phyloP scores from a whole-genome alignment of 2,888 invertebrate genomes.

The Lycia hirtaria region DNA sequence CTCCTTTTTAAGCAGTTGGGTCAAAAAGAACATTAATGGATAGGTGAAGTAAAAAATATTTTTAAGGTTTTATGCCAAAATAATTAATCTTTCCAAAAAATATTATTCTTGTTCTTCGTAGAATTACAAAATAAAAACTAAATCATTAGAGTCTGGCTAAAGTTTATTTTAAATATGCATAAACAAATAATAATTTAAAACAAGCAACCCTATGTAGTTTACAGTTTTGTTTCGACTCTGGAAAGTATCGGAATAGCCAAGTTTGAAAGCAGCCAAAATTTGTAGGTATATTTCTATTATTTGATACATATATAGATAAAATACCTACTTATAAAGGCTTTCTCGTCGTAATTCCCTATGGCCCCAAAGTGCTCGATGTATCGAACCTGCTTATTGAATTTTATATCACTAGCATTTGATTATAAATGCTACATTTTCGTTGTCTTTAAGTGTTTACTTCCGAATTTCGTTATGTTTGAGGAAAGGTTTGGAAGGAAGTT shows the following conservation, averaged over 20 bases:
- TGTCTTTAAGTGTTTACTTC: too few relatives aligned
- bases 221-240: constrained; percentile 8
- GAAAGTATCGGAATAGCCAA: constrained; percentile 1
- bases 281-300: too few relatives aligned
- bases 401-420: background rate
- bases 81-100: too few relatives aligned
- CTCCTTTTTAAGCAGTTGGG: too few relatives aligned
- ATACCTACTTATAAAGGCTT: too few relatives aligned
- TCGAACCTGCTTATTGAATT: background rate
- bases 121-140: background rate
- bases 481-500: too few relatives aligned
- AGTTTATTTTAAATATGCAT: background rate
- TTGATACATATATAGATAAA: too few relatives aligned
- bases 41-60: too few relatives aligned
- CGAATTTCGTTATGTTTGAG: too few relatives aligned
- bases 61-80: too few relatives aligned
- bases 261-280: constrained; percentile 8
- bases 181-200: constrained; percentile 11
- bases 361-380: background rate
- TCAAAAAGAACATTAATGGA: too few relatives aligned
- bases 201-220: constrained; percentile 13
- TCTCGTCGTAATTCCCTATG: background rate
- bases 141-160: background rate
- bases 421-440: background rate
- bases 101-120: background rate